phyloP scores from a whole-genome alignment of 2,888 invertebrate genomes.

The Adineta ricciae region DNA sequence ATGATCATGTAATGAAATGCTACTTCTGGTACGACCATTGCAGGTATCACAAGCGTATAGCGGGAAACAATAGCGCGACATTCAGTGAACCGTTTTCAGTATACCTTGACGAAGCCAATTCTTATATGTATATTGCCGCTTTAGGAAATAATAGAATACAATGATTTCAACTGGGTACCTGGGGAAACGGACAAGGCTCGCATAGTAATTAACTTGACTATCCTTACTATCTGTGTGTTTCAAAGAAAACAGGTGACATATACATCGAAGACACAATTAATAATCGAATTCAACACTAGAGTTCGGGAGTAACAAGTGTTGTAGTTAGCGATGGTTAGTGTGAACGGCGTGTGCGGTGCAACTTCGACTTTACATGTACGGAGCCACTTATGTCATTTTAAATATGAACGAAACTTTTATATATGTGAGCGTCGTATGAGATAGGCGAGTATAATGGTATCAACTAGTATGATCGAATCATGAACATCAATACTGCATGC shows the following conservation, averaged over 20 bases:
- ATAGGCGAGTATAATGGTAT: too few species aligned
- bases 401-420: too few species aligned
- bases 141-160: background rate
- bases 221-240: background rate
- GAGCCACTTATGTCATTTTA: too few species aligned
- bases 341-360: too few species aligned
- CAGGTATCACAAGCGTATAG: background rate
- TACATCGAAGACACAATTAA: background rate
- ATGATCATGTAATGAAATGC: too few species aligned
- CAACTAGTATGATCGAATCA: too few species aligned
- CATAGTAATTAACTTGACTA: background rate
- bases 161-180: background rate
- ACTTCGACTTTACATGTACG: too few species aligned
- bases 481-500: too few species aligned
- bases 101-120: background rate
- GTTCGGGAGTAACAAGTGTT: too few species aligned
- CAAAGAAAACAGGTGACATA: background rate
- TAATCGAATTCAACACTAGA: background rate
- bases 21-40: background rate
- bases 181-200: background rate
- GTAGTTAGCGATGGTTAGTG: too few species aligned
- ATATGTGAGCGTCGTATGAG: too few species aligned
- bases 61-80: background rate
- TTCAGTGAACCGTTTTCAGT: background rate
- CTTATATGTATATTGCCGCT: background rate